Evolutionary conservation across 2,888 invertebrate species (phyloP).

Genomic region (Acronicta leporina): DNA sequence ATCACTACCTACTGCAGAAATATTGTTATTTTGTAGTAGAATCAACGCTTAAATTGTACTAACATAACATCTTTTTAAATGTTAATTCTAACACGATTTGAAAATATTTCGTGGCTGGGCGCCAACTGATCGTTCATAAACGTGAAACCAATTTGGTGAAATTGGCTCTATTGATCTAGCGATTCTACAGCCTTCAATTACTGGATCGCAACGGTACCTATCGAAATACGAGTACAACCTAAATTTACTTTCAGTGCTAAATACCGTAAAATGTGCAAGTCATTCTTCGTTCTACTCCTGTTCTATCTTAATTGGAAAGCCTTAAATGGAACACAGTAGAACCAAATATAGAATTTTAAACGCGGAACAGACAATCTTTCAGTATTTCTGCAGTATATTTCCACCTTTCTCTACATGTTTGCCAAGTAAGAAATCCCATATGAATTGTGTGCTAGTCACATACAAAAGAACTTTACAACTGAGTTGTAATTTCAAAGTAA

Average conservation of each 20-base stretch:
- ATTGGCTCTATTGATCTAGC: too few relatives aligned
- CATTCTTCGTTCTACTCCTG: background rate
- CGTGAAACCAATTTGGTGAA: slow-evolving; percentile 19
- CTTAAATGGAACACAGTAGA: background rate
- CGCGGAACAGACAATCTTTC: background rate
- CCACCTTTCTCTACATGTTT: slow-evolving; percentile 4
- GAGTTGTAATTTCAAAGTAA: slow-evolving; percentile 1
- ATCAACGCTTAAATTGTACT: too few relatives aligned
- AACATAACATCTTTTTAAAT: too few relatives aligned
- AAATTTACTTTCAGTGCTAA: slow-evolving; percentile 3
- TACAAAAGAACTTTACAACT: slow-evolving; percentile 6
- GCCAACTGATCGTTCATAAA: slow-evolving; percentile 30
- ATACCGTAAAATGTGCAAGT: background rate
- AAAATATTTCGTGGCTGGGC: slow-evolving; percentile 11
- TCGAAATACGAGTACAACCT: slow-evolving; percentile 7
- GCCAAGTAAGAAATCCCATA: slow-evolving; percentile 21
- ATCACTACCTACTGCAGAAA: too few relatives aligned
- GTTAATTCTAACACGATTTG: too few relatives aligned
- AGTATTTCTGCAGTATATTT: slow-evolving; percentile 3
- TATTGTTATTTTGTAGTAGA: too few relatives aligned
- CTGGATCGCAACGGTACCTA: slow-evolving; percentile 2
- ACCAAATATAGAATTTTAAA: slow-evolving; percentile 6
- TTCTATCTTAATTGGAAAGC: slow-evolving; percentile 6
- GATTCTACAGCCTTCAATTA: slow-evolving; percentile 13
- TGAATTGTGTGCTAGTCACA: slow-evolving; percentile 21